Conservation (phyloP, 2,888 invertebrate genomes). For the Rambutsinella grinnellia region DNA sequence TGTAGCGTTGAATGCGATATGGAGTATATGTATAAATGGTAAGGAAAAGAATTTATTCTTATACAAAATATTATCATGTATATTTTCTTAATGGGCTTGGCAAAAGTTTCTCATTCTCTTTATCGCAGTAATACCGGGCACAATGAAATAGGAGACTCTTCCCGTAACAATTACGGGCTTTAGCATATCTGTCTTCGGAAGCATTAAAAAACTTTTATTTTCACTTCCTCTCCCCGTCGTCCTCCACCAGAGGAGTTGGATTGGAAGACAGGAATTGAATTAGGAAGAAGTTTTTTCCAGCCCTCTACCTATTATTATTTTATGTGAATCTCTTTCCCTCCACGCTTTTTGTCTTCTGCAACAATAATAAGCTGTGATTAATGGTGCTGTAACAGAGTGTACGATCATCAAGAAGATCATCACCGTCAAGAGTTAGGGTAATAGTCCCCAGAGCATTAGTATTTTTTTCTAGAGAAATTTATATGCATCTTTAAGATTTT, state of each 20-base stretch:
- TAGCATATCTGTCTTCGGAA: conserved; percentile 1
- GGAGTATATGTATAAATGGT: background rate
- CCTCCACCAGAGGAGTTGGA: too few species aligned
- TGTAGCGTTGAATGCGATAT: conserved; percentile 23
- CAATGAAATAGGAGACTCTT: background rate
- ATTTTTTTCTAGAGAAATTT: conserved; percentile 1
- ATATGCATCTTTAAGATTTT: background rate
- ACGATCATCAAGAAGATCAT: conserved; percentile 25
- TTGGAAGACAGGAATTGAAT: too few species aligned
- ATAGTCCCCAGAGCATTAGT: conserved; percentile 15
- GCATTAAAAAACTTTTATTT: conserved; percentile 44
- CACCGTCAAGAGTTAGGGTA: conserved; percentile 9
- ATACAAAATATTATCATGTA: conserved; percentile 18
- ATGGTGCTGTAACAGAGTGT: conserved; percentile 9
- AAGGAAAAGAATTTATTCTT: background rate
- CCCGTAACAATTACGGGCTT: background rate
- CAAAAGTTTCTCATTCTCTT: background rate
- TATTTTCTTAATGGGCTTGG: background rate
- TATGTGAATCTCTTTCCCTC: background rate
- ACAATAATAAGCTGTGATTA: conserved; percentile 3
- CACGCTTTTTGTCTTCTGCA: background rate
- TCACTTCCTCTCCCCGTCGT: conserved; percentile 31
- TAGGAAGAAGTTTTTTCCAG: too few species aligned
- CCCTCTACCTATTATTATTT: too few species aligned
- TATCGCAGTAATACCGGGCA: background rate